Evolutionary conservation across 2,888 invertebrate genomes (phyloP).

Genomic region (Congeria kusceri): DNA sequence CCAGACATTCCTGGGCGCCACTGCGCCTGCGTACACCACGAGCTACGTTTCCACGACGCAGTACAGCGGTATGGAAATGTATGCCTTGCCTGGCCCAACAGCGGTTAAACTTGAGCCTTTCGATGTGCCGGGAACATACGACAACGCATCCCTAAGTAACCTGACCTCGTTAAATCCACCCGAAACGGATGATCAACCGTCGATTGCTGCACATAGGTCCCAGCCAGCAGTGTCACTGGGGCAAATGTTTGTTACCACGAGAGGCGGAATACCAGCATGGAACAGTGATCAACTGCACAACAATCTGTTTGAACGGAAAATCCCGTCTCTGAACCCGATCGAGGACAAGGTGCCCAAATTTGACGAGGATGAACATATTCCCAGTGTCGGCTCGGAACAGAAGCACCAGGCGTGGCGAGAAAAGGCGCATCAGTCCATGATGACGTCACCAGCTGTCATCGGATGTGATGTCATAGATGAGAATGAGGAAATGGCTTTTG

Average conservation of each 20-base stretch:
- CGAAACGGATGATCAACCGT: background rate
- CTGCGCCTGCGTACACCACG: no score
- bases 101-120: no score
- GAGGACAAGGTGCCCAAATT: background rate
- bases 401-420: background rate
- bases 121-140: no score
- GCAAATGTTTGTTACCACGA: no score
- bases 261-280: no score
- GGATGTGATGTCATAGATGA: background rate
- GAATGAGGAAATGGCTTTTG: conserved; percentile 20
- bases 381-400: background rate
- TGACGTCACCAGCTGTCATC: background rate
- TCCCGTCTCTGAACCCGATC: background rate
- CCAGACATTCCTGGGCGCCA: no score
- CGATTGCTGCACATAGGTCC: background rate
- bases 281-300: no score
- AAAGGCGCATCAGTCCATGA: background rate
- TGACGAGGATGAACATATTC: background rate
- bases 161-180: background rate
- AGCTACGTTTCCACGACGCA: no score
- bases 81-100: no score
- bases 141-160: background rate
- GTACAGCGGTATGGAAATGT: no score
- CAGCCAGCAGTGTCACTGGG: no score
- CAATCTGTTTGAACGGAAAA: no score